These are phyloP conservation scores for Caenorhabditis brenneri DNA, from an alignment of 1,140 invertebrate species.

Conservation along the genomic window DNA sequence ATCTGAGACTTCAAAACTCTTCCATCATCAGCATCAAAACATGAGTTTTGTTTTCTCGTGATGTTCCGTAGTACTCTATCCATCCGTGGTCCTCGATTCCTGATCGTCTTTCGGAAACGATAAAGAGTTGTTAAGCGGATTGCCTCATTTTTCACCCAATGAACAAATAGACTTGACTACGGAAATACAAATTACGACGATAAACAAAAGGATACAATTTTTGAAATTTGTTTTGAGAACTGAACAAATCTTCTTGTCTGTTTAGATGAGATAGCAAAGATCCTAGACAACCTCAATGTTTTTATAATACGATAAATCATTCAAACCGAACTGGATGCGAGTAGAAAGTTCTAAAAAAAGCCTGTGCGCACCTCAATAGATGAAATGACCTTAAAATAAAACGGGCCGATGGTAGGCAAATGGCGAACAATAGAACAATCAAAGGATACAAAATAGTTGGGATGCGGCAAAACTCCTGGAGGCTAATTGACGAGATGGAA, in stretches of 20 bases:
- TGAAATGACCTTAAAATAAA: slow-evolving; percentile 35
- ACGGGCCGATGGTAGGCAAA: neutral
- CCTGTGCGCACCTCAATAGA: neutral
- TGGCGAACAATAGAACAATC: slow-evolving; percentile 20
- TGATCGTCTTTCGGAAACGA: slow-evolving; percentile 3
- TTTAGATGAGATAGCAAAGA: neutral
- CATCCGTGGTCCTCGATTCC: neutral
- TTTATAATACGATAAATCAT: slow-evolving; percentile 10
- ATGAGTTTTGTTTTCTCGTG: slow-evolving; percentile 7
- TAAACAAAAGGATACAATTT: neutral
- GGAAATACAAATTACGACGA: neutral
- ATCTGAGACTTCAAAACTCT: neutral
- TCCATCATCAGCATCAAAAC: slow-evolving; percentile 2
- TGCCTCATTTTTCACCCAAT: slow-evolving; percentile 9
- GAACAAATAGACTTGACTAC: neutral
- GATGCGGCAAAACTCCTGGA: slow-evolving; percentile 6
- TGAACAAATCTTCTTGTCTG: no score
- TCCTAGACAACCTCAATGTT: neutral
- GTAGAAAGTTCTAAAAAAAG: neutral
- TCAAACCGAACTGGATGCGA: neutral
- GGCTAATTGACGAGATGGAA: slow-evolving; percentile 35
- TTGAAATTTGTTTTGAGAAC: neutral
- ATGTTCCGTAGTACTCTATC: neutral
- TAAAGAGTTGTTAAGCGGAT: slow-evolving; percentile 26
- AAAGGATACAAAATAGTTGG: slow-evolving; percentile 17